Conservation (phyloP, 2,113 vertebrate genomes). For the Bombycilla garrulus region DNA sequence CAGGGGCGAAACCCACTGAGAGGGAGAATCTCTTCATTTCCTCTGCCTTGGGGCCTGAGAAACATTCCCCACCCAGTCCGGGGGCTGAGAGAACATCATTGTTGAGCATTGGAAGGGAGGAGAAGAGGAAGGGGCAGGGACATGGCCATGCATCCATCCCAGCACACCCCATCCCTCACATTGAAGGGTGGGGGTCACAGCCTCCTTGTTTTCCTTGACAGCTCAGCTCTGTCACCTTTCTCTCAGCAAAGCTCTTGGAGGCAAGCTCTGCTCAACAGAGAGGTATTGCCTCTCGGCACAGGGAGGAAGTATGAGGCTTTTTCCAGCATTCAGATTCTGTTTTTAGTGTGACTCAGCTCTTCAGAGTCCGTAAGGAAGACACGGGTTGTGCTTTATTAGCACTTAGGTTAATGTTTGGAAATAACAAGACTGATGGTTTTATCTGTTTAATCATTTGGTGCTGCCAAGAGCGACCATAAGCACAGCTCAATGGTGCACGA, state of each 20-base stretch:
- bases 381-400: conserved; percentile 54
- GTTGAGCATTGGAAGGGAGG: background rate
- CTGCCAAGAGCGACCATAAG: conserved; percentile 58
- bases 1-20: accelerated
- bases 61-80: background rate
- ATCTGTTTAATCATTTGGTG: conserved; percentile 59
- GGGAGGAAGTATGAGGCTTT: conserved; percentile 58
- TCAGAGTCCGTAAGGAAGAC: conserved; percentile 47
- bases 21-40: background rate
- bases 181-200: background rate
- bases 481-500: conserved; percentile 41
- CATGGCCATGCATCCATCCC: background rate
- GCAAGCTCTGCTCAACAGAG: background rate
- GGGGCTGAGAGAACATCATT: background rate
- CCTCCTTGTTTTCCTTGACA: background rate
- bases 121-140: background rate
- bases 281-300: background rate
- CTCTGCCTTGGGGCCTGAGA: background rate
- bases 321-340: conserved; percentile 56
- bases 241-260: background rate
- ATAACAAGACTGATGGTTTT: conserved; percentile 65
- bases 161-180: background rate
- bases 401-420: conserved; percentile 73
- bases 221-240: background rate
- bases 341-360: conserved; percentile 69